Conservation (phyloP, 2,113 vertebrate species). For the Trachemys scripta region DNA sequence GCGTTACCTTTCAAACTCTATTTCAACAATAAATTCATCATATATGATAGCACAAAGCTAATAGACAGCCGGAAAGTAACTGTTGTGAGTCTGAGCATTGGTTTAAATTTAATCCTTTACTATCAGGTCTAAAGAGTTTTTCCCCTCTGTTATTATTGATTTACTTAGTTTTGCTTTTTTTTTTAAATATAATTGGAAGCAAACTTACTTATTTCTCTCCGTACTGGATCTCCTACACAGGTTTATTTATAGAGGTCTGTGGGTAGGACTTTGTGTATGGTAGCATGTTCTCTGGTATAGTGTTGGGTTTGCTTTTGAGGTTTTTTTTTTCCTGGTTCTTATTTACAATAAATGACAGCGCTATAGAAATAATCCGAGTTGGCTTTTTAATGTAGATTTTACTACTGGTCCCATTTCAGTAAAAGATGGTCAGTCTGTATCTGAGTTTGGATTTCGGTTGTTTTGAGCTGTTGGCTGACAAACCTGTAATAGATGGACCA, state of each 20-base stretch:
- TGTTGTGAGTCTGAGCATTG: accelerated
- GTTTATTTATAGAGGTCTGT: constrained; percentile 78
- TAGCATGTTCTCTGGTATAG: neutral
- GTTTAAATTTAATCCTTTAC: neutral
- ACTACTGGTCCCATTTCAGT: neutral
- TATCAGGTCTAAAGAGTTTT: neutral
- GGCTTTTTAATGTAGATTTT: neutral
- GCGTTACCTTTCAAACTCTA: neutral
- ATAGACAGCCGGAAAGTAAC: accelerated
- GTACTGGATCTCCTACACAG: constrained; percentile 69
- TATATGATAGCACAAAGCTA: accelerated
- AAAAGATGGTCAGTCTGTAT: accelerated
- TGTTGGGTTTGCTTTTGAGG: constrained; percentile 25
- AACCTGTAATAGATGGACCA: accelerated
- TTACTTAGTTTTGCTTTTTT: neutral
- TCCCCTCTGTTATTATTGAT: neutral
- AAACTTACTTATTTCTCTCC: constrained; percentile 62
- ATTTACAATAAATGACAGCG: neutral
- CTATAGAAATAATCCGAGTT: neutral
- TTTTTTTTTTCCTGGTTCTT: constrained; percentile 19
- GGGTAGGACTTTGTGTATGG: constrained; percentile 67
- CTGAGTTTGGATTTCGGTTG: accelerated
- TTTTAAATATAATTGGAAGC: constrained; percentile 25
- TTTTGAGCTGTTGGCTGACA: accelerated
- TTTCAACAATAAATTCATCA: neutral